Base-by-base conservation (phyloP, 2,888 invertebrate species). In the Corbicula japonica region DNA sequence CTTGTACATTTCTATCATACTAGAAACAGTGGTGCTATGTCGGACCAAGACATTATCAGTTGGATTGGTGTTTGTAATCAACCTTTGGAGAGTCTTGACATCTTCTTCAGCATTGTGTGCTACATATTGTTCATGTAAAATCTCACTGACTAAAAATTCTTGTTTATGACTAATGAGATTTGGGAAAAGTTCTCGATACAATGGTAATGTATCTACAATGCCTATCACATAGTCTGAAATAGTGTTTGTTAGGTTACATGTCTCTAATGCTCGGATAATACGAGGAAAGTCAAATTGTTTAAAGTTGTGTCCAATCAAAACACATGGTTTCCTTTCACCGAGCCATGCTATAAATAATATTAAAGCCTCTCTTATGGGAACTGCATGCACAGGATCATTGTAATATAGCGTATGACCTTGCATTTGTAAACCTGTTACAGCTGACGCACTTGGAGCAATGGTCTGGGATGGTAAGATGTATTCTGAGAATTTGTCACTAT, bases 241-340 rank as follows among this genome's bases (percentile, higher is more conserved):
- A 54, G 1, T 35, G 28, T 58, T 28, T 6, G 8, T 4, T 18
- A 44, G 58, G 5, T 23, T 5, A 2, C 34, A 32, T 15, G 8
- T 15, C 10, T 34, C 21, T 2, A 44, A 30, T 34, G 50, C 74
- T 23, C 41, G 26, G 15, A 68, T 2, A 0, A 74, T 0, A 35
- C 69, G 23, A 5, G 61, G 75, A 41, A 75, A 75, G 21, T 69
- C 62, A 46, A 69, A 75, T 1, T 4, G 0, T 62, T 44, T 61
- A 10, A 69, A 69, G 28, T 69, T 75, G 30, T 75, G 75, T 34
- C 69, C 75, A 30, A 70, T 23, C n/a, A 75, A 50, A n/a, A 69
- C 5, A 18, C 30, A 38, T 23, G 35, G 23, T 10, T 26, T 28
- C 2, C 18, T 69, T 21, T 41, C 60, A 2, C 46, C 15, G 0